Evolutionary conservation across 1,140 invertebrate species (phyloP).

Genomic region (Solen grandis): DNA sequence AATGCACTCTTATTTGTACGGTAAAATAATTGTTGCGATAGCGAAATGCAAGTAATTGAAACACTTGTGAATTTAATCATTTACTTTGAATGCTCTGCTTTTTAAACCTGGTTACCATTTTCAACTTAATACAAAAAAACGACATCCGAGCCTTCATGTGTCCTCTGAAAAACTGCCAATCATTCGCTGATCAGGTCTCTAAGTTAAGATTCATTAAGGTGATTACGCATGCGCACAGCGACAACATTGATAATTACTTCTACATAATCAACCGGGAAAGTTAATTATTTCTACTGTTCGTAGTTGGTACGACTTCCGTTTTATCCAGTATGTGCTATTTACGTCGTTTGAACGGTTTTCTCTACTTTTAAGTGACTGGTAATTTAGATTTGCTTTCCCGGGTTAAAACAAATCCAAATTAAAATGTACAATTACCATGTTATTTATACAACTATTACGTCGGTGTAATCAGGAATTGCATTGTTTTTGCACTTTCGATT

Average conservation of each 20-base stretch:
- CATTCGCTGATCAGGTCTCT: constrained; percentile 20
- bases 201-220: constrained; percentile 37
- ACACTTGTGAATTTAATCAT: too few relatives aligned
- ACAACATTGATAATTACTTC: constrained; percentile 36
- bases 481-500: too few relatives aligned
- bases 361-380: not conserved
- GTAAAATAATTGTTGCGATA: too few relatives aligned
- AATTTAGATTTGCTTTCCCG: not conserved
- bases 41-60: too few relatives aligned
- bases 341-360: too few relatives aligned
- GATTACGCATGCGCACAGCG: constrained; percentile 45
- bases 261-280: constrained; percentile 46
- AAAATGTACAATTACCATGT: not conserved
- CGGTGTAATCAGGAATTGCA: too few relatives aligned
- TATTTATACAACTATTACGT: not conserved
- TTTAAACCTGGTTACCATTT: too few relatives aligned
- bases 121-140: too few relatives aligned
- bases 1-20: too few relatives aligned
- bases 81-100: too few relatives aligned
- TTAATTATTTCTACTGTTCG: constrained; percentile 38
- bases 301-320: not conserved
- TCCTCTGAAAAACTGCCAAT: constrained; percentile 1
- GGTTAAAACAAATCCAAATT: not conserved
- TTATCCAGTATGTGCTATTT: too few relatives aligned
- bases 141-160: too few relatives aligned